Conservation (phyloP, 2,797 vertebrate species). For the Phaenicophaeus curvirostris region DNA sequence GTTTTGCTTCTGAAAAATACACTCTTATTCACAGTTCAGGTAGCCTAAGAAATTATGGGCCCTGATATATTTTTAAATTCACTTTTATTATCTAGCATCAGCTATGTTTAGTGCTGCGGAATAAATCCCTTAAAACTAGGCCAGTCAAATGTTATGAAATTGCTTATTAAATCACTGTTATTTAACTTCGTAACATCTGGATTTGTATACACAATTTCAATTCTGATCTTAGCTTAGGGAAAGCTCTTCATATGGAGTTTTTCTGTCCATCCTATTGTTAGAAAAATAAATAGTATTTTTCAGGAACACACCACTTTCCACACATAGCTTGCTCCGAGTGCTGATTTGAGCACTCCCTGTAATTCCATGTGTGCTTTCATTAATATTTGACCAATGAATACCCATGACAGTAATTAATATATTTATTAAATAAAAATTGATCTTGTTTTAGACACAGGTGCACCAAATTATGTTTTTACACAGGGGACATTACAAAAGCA, state of each 20-base stretch:
- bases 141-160: constrained; percentile 54
- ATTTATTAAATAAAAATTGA: constrained; percentile 30
- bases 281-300: neutral
- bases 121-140: constrained; percentile 55
- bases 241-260: neutral
- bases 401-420: neutral
- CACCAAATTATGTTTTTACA: constrained; percentile 24
- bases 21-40: neutral
- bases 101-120: constrained; percentile 30
- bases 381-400: constrained; percentile 5
- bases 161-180: constrained; percentile 51
- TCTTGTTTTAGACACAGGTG: constrained; percentile 1
- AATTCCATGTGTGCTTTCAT: neutral
- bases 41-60: neutral
- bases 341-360: neutral
- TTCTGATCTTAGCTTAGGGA: constrained; percentile 18
- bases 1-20: neutral
- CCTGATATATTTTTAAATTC: constrained; percentile 26
- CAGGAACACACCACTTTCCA: neutral
- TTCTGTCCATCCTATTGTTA: constrained; percentile 1
- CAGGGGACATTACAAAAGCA: neutral
- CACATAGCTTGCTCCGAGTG: neutral
- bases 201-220: neutral
- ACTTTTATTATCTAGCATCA: constrained; percentile 49
- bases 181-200: constrained; percentile 50